Conservation (phyloP, 2,113 vertebrate genomes). For the Scomber scombrus region DNA sequence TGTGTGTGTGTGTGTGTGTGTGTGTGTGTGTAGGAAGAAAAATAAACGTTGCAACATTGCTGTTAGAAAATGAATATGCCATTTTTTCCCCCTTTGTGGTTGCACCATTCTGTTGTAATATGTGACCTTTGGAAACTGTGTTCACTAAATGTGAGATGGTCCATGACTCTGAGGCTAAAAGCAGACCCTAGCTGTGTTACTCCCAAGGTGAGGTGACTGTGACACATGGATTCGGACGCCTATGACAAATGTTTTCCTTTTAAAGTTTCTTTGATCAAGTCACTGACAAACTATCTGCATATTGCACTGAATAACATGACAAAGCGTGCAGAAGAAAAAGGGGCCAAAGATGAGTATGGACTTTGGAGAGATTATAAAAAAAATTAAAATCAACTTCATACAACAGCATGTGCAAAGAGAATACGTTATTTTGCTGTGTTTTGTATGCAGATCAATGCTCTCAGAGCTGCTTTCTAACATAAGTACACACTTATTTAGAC, state of each 20-base stretch:
- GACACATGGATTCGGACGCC: too few species aligned
- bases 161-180: too few species aligned
- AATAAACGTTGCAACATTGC: not conserved
- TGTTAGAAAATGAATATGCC: not conserved
- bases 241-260: too few species aligned
- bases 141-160: too few species aligned
- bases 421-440: not conserved
- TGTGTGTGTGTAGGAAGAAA: not conserved
- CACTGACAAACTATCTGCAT: too few species aligned
- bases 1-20: not conserved
- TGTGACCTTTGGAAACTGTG: too few species aligned
- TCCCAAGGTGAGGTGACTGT: too few species aligned
- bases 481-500: conserved; percentile 76
- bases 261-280: too few species aligned
- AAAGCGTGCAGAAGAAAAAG: not conserved
- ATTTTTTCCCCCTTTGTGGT: not conserved
- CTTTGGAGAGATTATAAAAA: not conserved
- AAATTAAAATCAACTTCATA: not conserved
- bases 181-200: too few species aligned
- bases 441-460: conserved; percentile 49
- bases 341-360: not conserved
- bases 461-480: conserved; percentile 62
- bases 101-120: not conserved
- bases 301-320: too few species aligned
- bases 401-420: not conserved